Base-by-base conservation (phyloP, 2,888 invertebrate genomes). In the Malthinus seriepunctatus region DNA sequence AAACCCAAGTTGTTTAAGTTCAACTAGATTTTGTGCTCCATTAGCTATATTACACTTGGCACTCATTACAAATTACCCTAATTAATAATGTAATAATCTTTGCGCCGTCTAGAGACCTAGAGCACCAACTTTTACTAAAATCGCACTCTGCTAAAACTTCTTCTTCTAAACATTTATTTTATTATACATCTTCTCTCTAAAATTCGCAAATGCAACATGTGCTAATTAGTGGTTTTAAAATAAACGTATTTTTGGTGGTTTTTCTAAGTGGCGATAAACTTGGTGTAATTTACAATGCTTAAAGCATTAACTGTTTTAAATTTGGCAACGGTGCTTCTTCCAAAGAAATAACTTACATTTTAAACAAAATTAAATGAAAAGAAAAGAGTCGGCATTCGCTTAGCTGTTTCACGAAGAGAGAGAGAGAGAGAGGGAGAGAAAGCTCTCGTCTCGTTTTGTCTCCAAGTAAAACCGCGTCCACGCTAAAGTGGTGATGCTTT, bases 11-110 rank as follows among this genome's bases (percentile, higher is more conserved):
- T 42, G 15, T 42, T 42, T 23, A 23, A 15, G 15, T 42, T 42
- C 15, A 42, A 42, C n/a, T 42, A 42, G 39, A 7, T 42, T 42
- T 42, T 23, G 39, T 42, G 39, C 39, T 46, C 46, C 54, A 54
- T 54, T 54, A 54, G 54, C 54, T 38, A 46, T 33, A 45, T 54
- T 54, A 54, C 47, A 54, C 54, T 54, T 54, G 37, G 32, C 42
- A 46, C 44, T 59, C 67, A 66, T 67, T 66, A 67, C 66, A 67
- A 67, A 67, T 67, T 64, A 64, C 56, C 10, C 62, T 66, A 64
- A 67, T 73, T 71, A 71, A 72, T 70, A 67, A 60, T 64, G 63
- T 65, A 66, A 63, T 67, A 64, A 67, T 57, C 66, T 63, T 56
- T 49, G 63, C 56, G 67, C 69, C 69, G 71, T 70, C 65, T 67